phyloP scores from a whole-genome alignment of 2,888 invertebrate genomes.

The Scelioninae gen. 2 region DNA sequence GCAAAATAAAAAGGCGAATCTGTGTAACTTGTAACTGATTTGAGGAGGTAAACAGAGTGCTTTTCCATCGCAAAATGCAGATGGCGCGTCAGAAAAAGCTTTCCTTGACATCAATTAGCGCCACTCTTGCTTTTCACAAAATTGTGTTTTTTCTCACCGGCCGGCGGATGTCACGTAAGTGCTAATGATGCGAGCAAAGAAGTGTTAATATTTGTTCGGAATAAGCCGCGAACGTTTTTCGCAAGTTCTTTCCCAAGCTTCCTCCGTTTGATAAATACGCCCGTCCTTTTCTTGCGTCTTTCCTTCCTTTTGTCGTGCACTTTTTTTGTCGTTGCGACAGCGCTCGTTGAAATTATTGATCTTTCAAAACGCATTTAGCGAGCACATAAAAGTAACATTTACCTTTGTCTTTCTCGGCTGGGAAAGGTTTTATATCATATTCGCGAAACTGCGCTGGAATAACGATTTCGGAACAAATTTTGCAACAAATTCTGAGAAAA shows the following conservation, averaged over 20 bases:
- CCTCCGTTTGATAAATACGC: conserved; percentile 45
- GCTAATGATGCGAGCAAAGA: conserved; percentile 58
- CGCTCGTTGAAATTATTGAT: conserved; percentile 56
- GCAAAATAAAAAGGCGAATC: too few relatives aligned
- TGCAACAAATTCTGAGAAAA: conserved; percentile 39
- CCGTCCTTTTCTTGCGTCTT: conserved; percentile 25
- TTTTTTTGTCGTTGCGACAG: conserved; percentile 43
- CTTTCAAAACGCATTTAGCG: conserved; percentile 54
- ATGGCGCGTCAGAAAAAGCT: conserved; percentile 29
- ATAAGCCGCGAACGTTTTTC: conserved; percentile 58
- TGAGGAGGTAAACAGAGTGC: background rate
- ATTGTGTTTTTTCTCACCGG: conserved; percentile 22
- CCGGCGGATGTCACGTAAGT: conserved; percentile 57
- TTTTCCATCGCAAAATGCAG: conserved; percentile 9
- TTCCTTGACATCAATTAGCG: conserved; percentile 56
- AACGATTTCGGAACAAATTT: conserved; percentile 24
- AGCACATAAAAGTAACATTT: conserved; percentile 54
- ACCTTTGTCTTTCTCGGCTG: conserved; percentile 32
- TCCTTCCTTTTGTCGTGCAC: conserved; percentile 38
- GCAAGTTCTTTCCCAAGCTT: conserved; percentile 59
- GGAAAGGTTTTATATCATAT: conserved; percentile 34
- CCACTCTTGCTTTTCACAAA: conserved; percentile 52
- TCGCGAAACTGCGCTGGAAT: conserved; percentile 7
- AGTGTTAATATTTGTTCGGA: conserved; percentile 61
- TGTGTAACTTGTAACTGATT: too few relatives aligned